Base-by-base conservation (phyloP, 1,140 invertebrate genomes). In the Drosophila setifemur region DNA sequence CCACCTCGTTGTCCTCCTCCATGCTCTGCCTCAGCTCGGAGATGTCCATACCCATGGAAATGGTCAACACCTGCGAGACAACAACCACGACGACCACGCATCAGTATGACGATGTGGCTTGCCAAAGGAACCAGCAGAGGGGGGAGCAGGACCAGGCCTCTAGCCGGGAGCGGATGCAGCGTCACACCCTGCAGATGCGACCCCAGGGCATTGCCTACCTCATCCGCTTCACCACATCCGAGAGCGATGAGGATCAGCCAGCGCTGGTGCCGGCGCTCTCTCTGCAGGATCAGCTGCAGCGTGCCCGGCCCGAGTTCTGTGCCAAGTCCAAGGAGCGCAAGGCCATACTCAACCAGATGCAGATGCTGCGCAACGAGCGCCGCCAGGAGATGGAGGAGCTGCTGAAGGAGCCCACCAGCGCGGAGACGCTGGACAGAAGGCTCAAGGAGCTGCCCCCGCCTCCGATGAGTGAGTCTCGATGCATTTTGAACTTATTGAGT, bases 61-160 rank as follows among this genome's bases (percentile, higher is more conserved):
- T 58, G 31, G 53, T 57, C 0, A 89, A 55, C 28, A 63, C 73
- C 0, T 67, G 67, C 2, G 81, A 79, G 25, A 71, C 78, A 1
- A 83, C 88, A 4, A 86, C 82, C 0, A 81, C 77, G 16, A 78
- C 77, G 4, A 83, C 77, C 5, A 90, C 89, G 4, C 89, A 90
- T 68, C 89, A 90, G 31, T 90, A 90, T 37, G 89, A 90, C 29
- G 85, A 88, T 49, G 87, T 88, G 16, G 76, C 74, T 0, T 73
- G 68, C 11, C 45, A 63, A n/a, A 4, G 42, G 19, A 37, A 8
- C 6, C 7, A 23, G 19, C 18, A 4, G 9, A 8, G 16, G 28
- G 26, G 11, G 29, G n/a, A 18, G 16, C 4, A 31, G 33, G 25
- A 61, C 16, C 14, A 23, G 23, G 11, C 28, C 9, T 7, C 5